A percentile compares a stretch with the other conserved stretches of the same genome.
Conservation (phyloP, 1,140 invertebrate genomes). For the Cardiocondyla obscurior region DNA sequence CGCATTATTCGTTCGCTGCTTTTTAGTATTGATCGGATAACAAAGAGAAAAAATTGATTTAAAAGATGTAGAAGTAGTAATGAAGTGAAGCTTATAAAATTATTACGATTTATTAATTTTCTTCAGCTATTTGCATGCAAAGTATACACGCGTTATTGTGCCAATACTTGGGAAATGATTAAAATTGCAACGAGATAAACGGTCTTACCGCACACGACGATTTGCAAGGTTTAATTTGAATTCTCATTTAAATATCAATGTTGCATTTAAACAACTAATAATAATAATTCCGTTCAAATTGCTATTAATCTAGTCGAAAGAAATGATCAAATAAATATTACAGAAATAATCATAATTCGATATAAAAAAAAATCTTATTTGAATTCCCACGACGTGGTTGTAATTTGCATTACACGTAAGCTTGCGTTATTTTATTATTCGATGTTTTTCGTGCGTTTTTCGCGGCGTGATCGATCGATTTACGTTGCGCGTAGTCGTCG, state of each 20-base stretch:
- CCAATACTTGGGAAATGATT: constrained; percentile 77
- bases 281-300: background rate
- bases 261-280: background rate
- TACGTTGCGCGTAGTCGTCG: background rate
- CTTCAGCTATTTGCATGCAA: background rate
- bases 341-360: background rate
- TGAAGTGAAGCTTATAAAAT: background rate
- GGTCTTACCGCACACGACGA: constrained; percentile 80
- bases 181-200: constrained; percentile 80
- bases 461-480: constrained; percentile 5
- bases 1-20: background rate
- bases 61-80: background rate
- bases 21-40: background rate
- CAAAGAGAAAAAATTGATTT: background rate
- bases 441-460: background rate
- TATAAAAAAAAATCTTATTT: background rate
- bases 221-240: background rate
- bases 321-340: background rate
- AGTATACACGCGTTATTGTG: constrained; percentile 72
- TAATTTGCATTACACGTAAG: background rate
- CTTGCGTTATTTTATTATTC: background rate
- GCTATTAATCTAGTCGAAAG: background rate
- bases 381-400: background rate
- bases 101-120: background rate
- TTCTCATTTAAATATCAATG: background rate